Evolutionary conservation across 2,113 vertebrate species (phyloP), one percentile per base, ranked within the genome.

Genomic region (Ptilonorhynchus violaceus): DNA sequence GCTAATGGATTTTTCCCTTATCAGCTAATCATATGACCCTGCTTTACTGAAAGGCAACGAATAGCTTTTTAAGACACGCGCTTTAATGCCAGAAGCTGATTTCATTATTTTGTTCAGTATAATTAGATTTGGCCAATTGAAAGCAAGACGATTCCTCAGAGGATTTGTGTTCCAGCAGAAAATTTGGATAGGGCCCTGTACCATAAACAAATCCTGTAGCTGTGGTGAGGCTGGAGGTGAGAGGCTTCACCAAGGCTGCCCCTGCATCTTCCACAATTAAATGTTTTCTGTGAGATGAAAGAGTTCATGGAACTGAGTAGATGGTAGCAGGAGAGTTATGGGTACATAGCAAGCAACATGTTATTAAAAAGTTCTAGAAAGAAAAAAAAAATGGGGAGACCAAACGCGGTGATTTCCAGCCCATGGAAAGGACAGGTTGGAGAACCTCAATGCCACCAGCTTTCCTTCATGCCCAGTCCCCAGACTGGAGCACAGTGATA

Each of bases 1-100:
- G 88, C 80, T 96, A 95, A 96, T 97, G 96, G 96, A 89, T 96
- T 96, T 97, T 96, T 96, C 80, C 86, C 66, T 93, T 96, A 96
- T 95, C 96, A 87, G 88, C 80, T 97, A 39, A 95, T 96, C 85
- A 62, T 46, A 95, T 94, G 95, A 93, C 91, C 83, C 92, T 73
- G 80, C 80, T 91, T 89, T 46, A 85, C 96, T 91, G 95, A 94
- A 69, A 93, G 72, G 62, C 88, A 92, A 75, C 91, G 0, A 96
- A 95, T 53, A 91, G 91, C 83, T 93, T 96, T 94, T 97, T 79
- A 93, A 96, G 96, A 91, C 30, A 2, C 3, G 0, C 9, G 41
- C 69, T 94, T 92, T 93, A 92, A 90, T 94, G 84, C 84, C 91
- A 95, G 91, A 72, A 1, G 13, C 80, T 95, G 92, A 94, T 96